phyloP scores from a whole-genome alignment of 2,113 vertebrate species.

The Embiotoca jacksoni region DNA sequence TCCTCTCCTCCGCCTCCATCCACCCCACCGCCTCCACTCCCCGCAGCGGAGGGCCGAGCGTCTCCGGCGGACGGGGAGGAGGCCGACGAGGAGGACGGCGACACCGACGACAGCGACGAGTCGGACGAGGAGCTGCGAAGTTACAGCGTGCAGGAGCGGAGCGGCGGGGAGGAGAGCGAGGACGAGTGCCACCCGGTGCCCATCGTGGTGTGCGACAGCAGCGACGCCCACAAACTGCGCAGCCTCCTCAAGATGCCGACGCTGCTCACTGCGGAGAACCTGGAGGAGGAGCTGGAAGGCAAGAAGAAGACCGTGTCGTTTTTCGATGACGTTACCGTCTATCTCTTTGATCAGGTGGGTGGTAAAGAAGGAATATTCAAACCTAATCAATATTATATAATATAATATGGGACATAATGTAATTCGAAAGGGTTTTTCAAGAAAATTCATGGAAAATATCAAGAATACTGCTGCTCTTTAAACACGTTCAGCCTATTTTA shows the following conservation, averaged over 20 bases:
- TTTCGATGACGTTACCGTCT: constrained; percentile 96
- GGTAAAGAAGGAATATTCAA: neutral
- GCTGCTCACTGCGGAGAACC: constrained; percentile 73
- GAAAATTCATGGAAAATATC: too few species aligned
- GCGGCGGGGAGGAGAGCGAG: constrained; percentile 90
- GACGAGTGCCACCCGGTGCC: constrained; percentile 89
- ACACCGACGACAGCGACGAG: constrained; percentile 93
- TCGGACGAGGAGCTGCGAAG: constrained; percentile 92
- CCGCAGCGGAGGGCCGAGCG: constrained; percentile 43
- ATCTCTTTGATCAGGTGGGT: constrained; percentile 96
- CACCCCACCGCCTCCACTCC: constrained; percentile 54
- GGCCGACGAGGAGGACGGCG: constrained; percentile 87
- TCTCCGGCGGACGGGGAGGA: constrained; percentile 77
- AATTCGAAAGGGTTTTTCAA: too few species aligned
- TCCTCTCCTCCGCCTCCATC: constrained; percentile 74
- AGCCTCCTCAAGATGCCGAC: constrained; percentile 91
- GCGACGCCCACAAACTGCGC: constrained; percentile 88
- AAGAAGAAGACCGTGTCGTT: constrained; percentile 97
- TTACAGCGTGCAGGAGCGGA: constrained; percentile 91
- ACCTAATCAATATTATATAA: too few species aligned
- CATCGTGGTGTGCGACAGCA: constrained; percentile 92
- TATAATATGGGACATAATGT: too few species aligned
- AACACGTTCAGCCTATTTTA: too few species aligned
- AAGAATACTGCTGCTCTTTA: too few species aligned
- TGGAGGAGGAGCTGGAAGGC: constrained; percentile 86